Base-by-base conservation (phyloP, 1,140 invertebrate species). In the Lucilia cuprina region DNA sequence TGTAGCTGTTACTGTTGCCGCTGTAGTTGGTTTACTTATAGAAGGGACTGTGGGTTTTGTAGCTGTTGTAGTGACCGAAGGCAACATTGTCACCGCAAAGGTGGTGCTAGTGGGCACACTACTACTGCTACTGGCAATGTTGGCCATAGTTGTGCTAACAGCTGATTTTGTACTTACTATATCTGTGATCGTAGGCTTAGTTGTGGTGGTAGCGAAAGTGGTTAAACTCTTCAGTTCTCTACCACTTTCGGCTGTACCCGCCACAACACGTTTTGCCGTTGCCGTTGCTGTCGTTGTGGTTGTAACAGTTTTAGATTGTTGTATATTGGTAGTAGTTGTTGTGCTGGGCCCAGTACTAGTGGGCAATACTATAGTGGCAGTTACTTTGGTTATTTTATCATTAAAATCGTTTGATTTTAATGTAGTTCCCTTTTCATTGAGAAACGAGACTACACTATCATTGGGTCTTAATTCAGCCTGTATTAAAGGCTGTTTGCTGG, bases 401-500 rank as follows among this genome's bases (percentile, higher is more conserved):
- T 35, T 74, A 50, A 60, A 70, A n/a, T 17, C 30, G 17, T 84
- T 25, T 65, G 60, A 17, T 84, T 75, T 47, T 35, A 17, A 75
- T 70, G 47, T 14, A 34, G 82, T 19, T 2, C 74, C 75, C 7
- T 78, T 78, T 80, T 86, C 84, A 82, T 85, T 85, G 3, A 85
- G 83, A 65, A 82, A 85, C 2, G 83, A 85, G 21, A 82, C 85
- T 14, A 86, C 82, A 74, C 85, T 86, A 14, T 86, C 86, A 60
- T 85, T 86, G 21, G 82, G 74, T 25, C 82, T 60, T 35, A 85
- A 19, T 82, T 85, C 83, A 0, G 85, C 70, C 21, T 83, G 50
- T 74, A 90, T 87, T 4, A 90, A 83, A 30, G 89, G 88, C 55
- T 89, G 87, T 80, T 89, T 89, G 83, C 87, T 91, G 82, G 87